A percentile compares a stretch with the other conserved stretches of the same genome.
These are phyloP conservation scores for Triplophysa tibetana DNA, from an alignment of 2,113 vertebrate genomes.

Conservation along the genomic window DNA sequence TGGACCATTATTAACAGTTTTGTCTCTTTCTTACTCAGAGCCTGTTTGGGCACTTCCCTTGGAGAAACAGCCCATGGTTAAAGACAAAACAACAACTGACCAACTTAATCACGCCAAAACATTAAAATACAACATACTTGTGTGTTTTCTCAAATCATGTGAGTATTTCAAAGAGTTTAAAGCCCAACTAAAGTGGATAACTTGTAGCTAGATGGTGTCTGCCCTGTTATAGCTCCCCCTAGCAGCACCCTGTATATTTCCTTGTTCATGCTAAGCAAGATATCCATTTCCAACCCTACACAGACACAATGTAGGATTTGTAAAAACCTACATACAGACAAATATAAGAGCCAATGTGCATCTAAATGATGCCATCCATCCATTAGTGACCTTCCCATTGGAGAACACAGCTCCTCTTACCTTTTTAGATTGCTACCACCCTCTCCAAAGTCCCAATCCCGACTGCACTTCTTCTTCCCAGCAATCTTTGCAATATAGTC, in stretches of 20 bases:
- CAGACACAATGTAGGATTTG: constrained; percentile 57
- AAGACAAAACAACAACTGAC: constrained; percentile 41
- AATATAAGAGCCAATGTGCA: constrained; percentile 44
- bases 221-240: constrained; percentile 76
- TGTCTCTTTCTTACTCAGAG: constrained; percentile 51
- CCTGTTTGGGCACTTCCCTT: constrained; percentile 47
- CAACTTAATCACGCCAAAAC: constrained; percentile 31
- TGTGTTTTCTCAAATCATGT: constrained; percentile 51
- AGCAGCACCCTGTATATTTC: constrained; percentile 70
- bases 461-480: constrained; percentile 80
- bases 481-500: constrained; percentile 80
- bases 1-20: constrained; percentile 33
- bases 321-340: constrained; percentile 51
- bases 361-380: constrained; percentile 47
- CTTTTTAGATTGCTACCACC: constrained; percentile 59
- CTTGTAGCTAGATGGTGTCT: constrained; percentile 43
- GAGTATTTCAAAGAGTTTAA: constrained; percentile 46
- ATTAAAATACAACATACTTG: constrained; percentile 51
- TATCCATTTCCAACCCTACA: constrained; percentile 48
- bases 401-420: constrained; percentile 66
- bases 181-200: constrained; percentile 28
- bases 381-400: constrained; percentile 43
- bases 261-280: constrained; percentile 65
- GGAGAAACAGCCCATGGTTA: constrained; percentile 48
- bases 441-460: constrained; percentile 65